Conservation (phyloP, 2,888 invertebrate genomes). For the Euproctis similis region DNA sequence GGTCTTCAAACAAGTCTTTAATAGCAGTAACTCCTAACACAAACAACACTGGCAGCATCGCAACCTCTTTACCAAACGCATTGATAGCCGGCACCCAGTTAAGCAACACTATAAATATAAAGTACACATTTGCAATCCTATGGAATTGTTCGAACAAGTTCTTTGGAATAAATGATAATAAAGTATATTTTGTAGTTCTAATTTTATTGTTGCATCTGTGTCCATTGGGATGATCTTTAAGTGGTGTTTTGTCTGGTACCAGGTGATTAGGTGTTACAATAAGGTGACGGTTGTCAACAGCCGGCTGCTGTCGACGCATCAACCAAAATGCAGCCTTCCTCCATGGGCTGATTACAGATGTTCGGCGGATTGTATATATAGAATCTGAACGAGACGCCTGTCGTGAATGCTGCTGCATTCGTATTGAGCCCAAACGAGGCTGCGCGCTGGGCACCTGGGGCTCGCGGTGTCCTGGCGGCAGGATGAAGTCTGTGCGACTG, state of each 20-base stretch:
- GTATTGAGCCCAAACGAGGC: conserved; percentile 65
- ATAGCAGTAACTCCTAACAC: conserved; percentile 95
- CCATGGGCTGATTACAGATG: conserved; percentile 83
- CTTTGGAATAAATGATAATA: conserved; percentile 95
- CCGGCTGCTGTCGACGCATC: conserved; percentile 77
- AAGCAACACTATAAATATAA: conserved; percentile 95
- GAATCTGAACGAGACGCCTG: conserved; percentile 93
- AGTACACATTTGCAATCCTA: conserved; percentile 97
- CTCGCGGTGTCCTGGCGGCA: conserved; percentile 90
- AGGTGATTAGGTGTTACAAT: conserved; percentile 90
- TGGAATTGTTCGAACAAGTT: conserved; percentile 98
- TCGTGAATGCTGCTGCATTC: conserved; percentile 84
- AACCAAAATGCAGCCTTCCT: conserved; percentile 78
- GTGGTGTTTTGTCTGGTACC: conserved; percentile 86
- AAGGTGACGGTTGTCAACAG: conserved; percentile 81
- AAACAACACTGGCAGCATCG: conserved; percentile 95
- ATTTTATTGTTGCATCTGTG: conserved; percentile 88
- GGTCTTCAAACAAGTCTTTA: conserved; percentile 96
- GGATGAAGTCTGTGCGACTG: conserved; percentile 91
- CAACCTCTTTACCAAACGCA: conserved; percentile 96
- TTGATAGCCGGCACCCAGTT: conserved; percentile 97
- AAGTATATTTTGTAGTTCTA: conserved; percentile 95
- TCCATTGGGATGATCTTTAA: conserved; percentile 89
- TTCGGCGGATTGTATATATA: conserved; percentile 89
- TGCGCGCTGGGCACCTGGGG: conserved; percentile 55